phyloP scores from a whole-genome alignment of 2,113 vertebrate species.

The Camelus dromedarius region DNA sequence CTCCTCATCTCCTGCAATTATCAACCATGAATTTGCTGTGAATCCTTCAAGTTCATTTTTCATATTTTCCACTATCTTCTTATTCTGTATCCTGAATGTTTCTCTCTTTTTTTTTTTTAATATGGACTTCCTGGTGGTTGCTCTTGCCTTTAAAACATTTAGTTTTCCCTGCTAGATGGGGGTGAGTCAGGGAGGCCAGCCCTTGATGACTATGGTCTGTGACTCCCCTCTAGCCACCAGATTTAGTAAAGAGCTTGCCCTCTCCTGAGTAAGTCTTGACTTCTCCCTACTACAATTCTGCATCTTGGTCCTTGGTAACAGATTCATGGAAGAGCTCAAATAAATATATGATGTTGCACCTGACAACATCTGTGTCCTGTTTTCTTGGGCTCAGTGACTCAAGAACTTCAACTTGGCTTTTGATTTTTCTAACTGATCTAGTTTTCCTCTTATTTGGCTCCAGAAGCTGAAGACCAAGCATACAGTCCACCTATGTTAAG shows the following conservation, averaged over 20 bases:
- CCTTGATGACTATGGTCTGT: neutral
- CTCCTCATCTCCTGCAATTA: neutral
- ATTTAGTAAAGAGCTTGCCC: neutral
- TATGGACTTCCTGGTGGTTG: neutral
- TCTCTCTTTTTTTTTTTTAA: neutral
- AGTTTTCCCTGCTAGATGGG: neutral
- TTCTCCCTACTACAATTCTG: neutral
- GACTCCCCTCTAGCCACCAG: neutral
- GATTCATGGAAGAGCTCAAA: neutral
- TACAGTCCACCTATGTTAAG: neutral
- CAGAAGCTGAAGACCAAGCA: neutral
- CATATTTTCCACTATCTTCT: neutral
- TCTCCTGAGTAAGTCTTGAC: neutral
- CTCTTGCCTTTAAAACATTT: neutral
- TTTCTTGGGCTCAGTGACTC: neutral
- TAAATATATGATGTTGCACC: neutral
- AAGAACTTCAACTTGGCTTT: neutral
- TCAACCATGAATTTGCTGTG: neutral
- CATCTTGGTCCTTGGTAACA: neutral
- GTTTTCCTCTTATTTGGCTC: conserved; percentile 1
- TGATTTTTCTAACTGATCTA: neutral
- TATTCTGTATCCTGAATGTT: neutral
- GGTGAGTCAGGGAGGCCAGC: neutral
- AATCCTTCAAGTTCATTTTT: conserved; percentile 11
- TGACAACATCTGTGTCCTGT: neutral